phyloP scores from a whole-genome alignment of 2,888 invertebrate genomes.

The Eudemis profundana region DNA sequence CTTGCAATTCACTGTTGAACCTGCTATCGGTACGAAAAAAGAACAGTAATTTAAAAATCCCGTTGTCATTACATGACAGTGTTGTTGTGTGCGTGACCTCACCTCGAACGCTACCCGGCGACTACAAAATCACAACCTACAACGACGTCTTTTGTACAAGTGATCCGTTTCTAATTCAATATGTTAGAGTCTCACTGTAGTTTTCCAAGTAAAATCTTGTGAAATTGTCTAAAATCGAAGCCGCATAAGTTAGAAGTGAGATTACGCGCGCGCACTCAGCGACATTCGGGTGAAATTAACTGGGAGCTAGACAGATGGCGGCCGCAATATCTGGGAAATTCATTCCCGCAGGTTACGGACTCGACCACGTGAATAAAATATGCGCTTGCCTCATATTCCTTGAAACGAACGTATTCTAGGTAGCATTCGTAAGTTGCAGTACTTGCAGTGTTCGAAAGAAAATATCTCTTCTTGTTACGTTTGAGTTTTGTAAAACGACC shows the following conservation, averaged over 20 bases:
- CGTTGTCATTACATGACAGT: no score
- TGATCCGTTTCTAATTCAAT: no score
- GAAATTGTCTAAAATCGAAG: slow-evolving; percentile 11
- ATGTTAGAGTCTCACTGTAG: no score
- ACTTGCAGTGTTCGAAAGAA: not conserved
- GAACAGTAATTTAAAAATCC: no score
- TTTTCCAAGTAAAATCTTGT: not conserved
- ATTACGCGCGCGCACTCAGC: slow-evolving; percentile 13
- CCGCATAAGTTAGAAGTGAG: slow-evolving; percentile 13
- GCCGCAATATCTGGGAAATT: slow-evolving; percentile 40
- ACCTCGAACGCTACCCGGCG: no score
- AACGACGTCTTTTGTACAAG: no score
- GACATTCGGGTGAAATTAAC: slow-evolving; percentile 32
- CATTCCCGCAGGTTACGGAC: slow-evolving; percentile 30
- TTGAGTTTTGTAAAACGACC: no score
- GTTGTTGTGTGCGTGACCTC: no score
- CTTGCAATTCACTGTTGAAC: no score
- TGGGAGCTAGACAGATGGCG: slow-evolving; percentile 38
- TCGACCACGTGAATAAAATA: slow-evolving; percentile 33
- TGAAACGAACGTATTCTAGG: not conserved
- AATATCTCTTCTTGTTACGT: no score
- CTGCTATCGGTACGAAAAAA: no score
- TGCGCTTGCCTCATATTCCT: not conserved
- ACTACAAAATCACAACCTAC: no score
- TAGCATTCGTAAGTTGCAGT: not conserved